A percentile compares a stretch with the other conserved stretches of the same genome.
These are phyloP conservation scores for Zoanthus solanderi DNA, from an alignment of 92 coral and sea anemone species.

Conservation along the genomic window DNA sequence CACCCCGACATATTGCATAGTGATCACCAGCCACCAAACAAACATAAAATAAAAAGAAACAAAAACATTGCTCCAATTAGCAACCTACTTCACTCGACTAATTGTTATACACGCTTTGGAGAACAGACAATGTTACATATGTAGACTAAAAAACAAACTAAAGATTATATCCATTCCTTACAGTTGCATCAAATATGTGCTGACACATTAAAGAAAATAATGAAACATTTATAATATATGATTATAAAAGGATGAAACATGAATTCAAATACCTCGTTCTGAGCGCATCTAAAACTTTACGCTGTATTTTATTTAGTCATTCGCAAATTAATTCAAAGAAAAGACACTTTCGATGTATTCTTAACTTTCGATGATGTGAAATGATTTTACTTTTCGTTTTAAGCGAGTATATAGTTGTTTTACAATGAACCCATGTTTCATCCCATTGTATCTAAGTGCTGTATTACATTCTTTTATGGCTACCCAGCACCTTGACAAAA, in stretches of 20 bases:
- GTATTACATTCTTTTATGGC: neutral
- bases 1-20: conserved; percentile 97
- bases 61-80: conserved; percentile 54
- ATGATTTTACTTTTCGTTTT: neutral
- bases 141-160: neutral
- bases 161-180: neutral
- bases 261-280: neutral
- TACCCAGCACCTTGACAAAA: neutral
- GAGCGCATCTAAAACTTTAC: neutral
- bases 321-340: neutral
- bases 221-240: neutral
- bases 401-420: neutral
- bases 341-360: neutral
- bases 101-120: neutral
- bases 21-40: conserved; percentile 96
- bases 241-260: neutral
- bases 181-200: neutral
- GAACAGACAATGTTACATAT: neutral
- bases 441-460: neutral
- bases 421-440: neutral
- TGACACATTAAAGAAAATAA: neutral
- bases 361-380: neutral
- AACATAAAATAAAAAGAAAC: conserved; percentile 68
- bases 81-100: neutral
- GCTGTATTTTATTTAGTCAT: neutral